Conservation (phyloP, 2,113 vertebrate genomes). For the Tachysurus fulvidraco region DNA sequence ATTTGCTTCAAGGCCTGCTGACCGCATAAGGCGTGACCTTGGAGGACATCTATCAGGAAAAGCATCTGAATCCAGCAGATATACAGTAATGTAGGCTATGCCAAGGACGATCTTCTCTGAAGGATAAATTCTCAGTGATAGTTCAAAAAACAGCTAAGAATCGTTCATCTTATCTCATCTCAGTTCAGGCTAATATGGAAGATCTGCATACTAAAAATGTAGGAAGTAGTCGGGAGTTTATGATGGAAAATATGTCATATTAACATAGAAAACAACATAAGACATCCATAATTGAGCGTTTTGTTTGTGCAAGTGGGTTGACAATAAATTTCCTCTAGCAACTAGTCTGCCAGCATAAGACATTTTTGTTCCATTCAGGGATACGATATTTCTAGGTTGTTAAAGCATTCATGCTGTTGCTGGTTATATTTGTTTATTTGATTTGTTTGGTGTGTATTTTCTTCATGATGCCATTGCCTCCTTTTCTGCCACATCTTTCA, state of each 20-base stretch:
- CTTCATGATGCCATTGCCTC: constrained; percentile 28
- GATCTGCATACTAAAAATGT: background rate
- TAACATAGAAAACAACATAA: constrained; percentile 20
- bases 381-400: constrained; percentile 14
- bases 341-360: constrained; percentile 27
- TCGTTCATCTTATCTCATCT: background rate
- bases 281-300: constrained; percentile 33
- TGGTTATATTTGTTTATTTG: constrained; percentile 50
- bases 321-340: constrained; percentile 39
- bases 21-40: constrained; percentile 25
- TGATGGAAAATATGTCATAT: constrained; percentile 9
- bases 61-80: constrained; percentile 16
- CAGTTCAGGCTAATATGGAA: background rate
- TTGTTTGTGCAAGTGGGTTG: constrained; percentile 40
- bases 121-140: background rate
- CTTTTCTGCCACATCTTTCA: constrained; percentile 45
- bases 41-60: background rate
- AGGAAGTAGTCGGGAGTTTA: background rate
- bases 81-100: background rate
- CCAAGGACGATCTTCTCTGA: constrained; percentile 1
- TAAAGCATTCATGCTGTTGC: constrained; percentile 25
- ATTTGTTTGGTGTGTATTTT: constrained; percentile 44
- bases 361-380: constrained; percentile 39
- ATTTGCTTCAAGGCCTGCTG: constrained; percentile 49
- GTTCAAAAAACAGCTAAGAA: constrained; percentile 9